Percentiles rank a stretch among this genome's conserved stretches.
Evolutionary conservation across 2,888 invertebrate genomes (phyloP).

Genomic region (Pyrochroa serraticornis): DNA sequence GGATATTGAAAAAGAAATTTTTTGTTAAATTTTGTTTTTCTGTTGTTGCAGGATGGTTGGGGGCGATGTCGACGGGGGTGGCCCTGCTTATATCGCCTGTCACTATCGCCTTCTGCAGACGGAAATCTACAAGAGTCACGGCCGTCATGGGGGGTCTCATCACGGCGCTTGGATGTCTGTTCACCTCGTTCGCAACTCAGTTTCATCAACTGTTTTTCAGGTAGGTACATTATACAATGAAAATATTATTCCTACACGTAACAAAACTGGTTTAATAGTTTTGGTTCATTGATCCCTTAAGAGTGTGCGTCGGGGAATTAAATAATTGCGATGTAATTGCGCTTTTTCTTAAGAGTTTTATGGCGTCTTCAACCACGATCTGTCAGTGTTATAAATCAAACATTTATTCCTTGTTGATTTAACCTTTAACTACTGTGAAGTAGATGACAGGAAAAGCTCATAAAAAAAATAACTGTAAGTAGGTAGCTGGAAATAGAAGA

Average conservation of each 20-base stretch:
- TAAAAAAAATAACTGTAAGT: too few species aligned
- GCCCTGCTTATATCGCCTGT: conserved; percentile 82
- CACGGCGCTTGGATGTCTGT: conserved; percentile 84
- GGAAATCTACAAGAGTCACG: conserved; percentile 85
- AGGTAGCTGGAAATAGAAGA: too few species aligned
- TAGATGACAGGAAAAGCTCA: too few species aligned
- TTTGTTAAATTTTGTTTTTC: background rate
- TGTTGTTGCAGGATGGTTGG: conserved; percentile 80
- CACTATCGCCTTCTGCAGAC: conserved; percentile 82
- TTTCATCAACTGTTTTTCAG: conserved; percentile 90
- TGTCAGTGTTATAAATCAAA: too few species aligned
- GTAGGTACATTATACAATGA: conserved; percentile 56
- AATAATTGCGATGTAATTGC: too few species aligned
- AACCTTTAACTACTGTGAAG: too few species aligned
- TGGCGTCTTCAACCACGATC: too few species aligned
- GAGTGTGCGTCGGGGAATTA: too few species aligned
- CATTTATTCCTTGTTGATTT: too few species aligned
- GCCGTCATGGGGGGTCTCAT: conserved; percentile 87
- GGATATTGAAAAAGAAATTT: background rate
- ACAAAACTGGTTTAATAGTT: conserved; percentile 14
- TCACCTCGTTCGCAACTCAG: conserved; percentile 88
- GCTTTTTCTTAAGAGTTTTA: too few species aligned
- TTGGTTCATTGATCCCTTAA: conserved; percentile 17
- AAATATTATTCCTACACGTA: conserved; percentile 9
- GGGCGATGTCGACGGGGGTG: conserved; percentile 78